Percentiles rank a stretch among this genome's conserved stretches.
Evolutionary conservation across 2,888 invertebrate species (phyloP).

Genomic region (Sycophila texana): DNA sequence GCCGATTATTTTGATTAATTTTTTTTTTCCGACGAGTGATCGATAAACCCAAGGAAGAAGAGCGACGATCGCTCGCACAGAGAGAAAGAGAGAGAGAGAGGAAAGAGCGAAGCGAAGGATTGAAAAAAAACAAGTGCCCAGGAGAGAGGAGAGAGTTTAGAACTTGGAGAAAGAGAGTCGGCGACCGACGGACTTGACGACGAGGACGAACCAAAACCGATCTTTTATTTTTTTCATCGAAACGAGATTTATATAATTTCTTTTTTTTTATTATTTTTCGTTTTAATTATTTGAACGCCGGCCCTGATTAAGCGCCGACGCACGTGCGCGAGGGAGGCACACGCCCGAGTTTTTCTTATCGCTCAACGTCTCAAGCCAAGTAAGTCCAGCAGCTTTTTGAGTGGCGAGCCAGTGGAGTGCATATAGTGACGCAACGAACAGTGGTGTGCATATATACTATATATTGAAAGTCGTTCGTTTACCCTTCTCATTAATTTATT

Average conservation of each 20-base stretch:
- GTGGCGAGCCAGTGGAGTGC: too few relatives aligned
- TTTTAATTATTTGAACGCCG: too few relatives aligned
- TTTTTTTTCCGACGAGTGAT: too few relatives aligned
- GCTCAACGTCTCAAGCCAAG: too few relatives aligned
- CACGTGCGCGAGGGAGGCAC: too few relatives aligned
- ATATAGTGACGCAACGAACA: neutral
- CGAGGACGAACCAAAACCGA: neutral
- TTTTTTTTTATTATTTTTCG: too few relatives aligned
- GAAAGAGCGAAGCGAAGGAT: conserved; percentile 19
- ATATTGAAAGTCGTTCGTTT: too few relatives aligned
- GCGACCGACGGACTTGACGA: neutral
- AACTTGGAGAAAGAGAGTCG: neutral
- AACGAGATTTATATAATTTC: too few relatives aligned
- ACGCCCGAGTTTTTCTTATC: too few relatives aligned
- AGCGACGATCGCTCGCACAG: neutral
- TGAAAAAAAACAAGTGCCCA: conserved; percentile 11
- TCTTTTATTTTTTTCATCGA: too few relatives aligned
- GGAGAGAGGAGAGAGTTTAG: conserved; percentile 19
- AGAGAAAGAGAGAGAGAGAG: conserved; percentile 36
- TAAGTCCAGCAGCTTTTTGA: neutral
- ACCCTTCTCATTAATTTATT: neutral
- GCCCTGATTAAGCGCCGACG: too few relatives aligned
- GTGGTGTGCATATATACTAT: neutral
- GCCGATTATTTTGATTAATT: neutral
- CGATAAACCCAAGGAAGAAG: neutral